Evolutionary conservation across 2,888 invertebrate species (phyloP), one percentile per base, ranked within the genome.

Genomic region (Ophraella communa): DNA sequence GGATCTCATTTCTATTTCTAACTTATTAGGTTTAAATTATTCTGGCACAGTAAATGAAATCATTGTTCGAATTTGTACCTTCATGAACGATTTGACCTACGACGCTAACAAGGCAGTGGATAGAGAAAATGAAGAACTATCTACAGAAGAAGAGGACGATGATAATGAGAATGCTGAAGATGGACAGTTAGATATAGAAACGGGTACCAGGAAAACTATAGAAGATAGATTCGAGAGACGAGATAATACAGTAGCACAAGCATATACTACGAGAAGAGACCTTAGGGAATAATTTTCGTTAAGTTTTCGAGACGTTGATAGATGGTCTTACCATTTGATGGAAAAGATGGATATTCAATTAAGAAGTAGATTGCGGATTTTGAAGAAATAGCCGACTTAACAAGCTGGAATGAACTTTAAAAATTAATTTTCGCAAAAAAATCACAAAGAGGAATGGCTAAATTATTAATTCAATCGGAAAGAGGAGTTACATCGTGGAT

Each of bases 341-440:
- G 74, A 24, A 70, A 61, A 44, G 70, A 69, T n/a, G 65, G 60
- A 33, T 74, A 71, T 63, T 71, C 75, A 1, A 58, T 75, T 2
- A 51, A 70, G n/a, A 68, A 62, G 35, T 76, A 73, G 73, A 71
- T 76, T 42, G 10, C 18, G 2, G 71, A 76, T 47, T 77, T 77
- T 59, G 76, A 76, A 66, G 73, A 77, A 62, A 72, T 69, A 17
- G 67, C 74, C 10, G 57, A 59, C 5, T n/a, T 76, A 4, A 71
- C 67, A 51, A 67, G 71, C 18, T 73, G 73, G 75, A 73, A 70
- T 42, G 74, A 75, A 20, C 53, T 77, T n/a, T 74, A 77, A 59
- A 76, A 72, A 58, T 62, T 75, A 23, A 69, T 77, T 14, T 77
- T 70, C 61, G 74, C 72, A 7, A 77, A 77, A 60, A 76, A 74